A percentile compares a stretch with the other conserved stretches of the same genome.
Evolutionary conservation across 2,113 vertebrate genomes (phyloP).

Genomic region (Microtus richardsoni): DNA sequence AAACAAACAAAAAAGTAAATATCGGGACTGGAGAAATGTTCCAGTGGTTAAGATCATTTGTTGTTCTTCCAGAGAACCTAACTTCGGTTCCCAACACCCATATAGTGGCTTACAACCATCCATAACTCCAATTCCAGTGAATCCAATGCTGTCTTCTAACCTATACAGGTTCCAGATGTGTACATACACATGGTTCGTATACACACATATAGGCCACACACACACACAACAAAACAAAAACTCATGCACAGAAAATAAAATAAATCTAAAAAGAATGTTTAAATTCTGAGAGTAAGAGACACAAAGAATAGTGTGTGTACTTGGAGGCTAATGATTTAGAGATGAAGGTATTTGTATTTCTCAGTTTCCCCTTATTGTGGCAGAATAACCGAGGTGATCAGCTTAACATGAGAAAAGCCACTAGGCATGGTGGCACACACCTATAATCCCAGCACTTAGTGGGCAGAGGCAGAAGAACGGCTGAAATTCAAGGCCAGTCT

Average conservation of each 20-base stretch:
- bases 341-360: background rate
- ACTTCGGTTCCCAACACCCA: background rate
- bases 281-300: background rate
- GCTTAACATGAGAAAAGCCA: background rate
- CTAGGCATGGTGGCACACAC: background rate
- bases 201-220: background rate
- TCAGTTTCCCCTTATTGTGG: background rate
- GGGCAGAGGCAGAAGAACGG: background rate
- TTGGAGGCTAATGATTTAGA: background rate
- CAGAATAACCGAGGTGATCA: background rate
- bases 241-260: background rate
- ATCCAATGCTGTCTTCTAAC: background rate
- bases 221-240: background rate
- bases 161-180: background rate
- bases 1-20: background rate
- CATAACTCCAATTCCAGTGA: background rate
- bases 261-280: background rate
- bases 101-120: background rate
- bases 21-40: background rate
- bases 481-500: background rate
- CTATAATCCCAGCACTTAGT: background rate
- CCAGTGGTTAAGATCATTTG: background rate
- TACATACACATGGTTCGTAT: too few relatives aligned
- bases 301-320: background rate
- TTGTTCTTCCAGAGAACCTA: background rate